Evolutionary conservation across 64 coral and sea anemone species (phyloP), one percentile per base, ranked within the genome.

Genomic region (Dendronephthya gigantea): DNA sequence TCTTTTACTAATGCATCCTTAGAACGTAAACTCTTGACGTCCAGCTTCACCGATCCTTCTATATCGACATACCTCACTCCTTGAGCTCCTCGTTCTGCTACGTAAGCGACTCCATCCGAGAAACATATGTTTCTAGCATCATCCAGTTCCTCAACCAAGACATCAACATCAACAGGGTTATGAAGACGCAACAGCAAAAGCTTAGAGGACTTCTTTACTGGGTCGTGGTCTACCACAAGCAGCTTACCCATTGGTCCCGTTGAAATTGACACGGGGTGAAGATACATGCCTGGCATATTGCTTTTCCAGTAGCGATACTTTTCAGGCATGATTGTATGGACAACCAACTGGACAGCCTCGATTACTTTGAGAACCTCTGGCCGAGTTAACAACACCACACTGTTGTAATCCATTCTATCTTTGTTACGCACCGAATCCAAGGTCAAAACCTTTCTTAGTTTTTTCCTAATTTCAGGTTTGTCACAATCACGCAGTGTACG

Each of bases 11-110:
- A 85, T 82, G 82, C 70, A 82, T 48, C 85, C 50, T 82, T 50
- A 83, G 85, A 91, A 16, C 85, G 81, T 87, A 91, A 82, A 34
- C 81, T 83, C 39, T 66, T 91, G n/a, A 85, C 76, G 62, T 87
- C 74, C 25, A 91, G 85, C 9, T 65, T 83, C 41, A 91, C 90
- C 4, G 79, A 84, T 50, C 85, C 90, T 0, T 84, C 59, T 7
- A 91, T 38, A 83, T 91, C 90, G 41, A 56, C 19, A 91, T 84
- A 92, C 84, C 90, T 37, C 49, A 92, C 35, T 49, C 59, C 83
- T 49, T 59, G 58, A 3, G 87, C 87, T 70, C 85, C 82, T 7
- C 90, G 90, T 83, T 92, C 86, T 76, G 90, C 65, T 19, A 91
- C 84, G 87, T 40, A 91, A 47, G 86, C 85, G 45, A 88, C 86